Evolutionary conservation across 2,113 vertebrate genomes (phyloP).

Genomic region (Caretta caretta): DNA sequence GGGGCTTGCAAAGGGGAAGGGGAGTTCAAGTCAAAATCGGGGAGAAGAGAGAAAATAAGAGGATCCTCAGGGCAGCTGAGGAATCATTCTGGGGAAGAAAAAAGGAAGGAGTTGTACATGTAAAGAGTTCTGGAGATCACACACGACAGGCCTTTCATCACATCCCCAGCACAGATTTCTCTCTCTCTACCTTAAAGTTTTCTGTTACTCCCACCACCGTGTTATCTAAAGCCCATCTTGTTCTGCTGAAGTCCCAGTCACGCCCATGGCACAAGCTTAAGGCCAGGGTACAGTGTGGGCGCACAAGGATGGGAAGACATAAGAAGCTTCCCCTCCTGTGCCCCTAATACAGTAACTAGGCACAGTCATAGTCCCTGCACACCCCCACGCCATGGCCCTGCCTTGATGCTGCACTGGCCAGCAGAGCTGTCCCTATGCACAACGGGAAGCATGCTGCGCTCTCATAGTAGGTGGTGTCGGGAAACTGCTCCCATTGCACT

Average conservation of each 20-base stretch:
- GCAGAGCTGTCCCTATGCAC: background rate
- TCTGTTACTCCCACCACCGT: background rate
- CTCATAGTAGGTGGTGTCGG: background rate
- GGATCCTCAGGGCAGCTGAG: background rate
- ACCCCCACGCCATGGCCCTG: background rate
- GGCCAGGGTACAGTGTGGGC: too few species aligned
- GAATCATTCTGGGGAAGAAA: background rate
- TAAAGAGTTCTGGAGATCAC: background rate
- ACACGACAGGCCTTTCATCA: accelerated
- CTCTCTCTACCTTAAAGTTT: background rate
- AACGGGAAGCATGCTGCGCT: background rate
- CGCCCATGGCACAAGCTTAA: background rate
- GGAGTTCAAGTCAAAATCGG: background rate
- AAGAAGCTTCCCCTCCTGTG: background rate
- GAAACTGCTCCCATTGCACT: background rate
- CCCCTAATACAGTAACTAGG: background rate
- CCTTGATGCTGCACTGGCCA: background rate
- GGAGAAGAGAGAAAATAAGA: background rate
- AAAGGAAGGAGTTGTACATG: background rate
- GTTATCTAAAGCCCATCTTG: background rate
- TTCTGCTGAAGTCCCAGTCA: background rate
- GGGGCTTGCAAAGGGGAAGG: background rate
- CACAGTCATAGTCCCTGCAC: background rate
- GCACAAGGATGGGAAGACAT: too few species aligned
- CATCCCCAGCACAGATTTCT: accelerated